Base-by-base conservation (phyloP, 2,797 vertebrate genomes). In the Cryptoprocta ferox region DNA sequence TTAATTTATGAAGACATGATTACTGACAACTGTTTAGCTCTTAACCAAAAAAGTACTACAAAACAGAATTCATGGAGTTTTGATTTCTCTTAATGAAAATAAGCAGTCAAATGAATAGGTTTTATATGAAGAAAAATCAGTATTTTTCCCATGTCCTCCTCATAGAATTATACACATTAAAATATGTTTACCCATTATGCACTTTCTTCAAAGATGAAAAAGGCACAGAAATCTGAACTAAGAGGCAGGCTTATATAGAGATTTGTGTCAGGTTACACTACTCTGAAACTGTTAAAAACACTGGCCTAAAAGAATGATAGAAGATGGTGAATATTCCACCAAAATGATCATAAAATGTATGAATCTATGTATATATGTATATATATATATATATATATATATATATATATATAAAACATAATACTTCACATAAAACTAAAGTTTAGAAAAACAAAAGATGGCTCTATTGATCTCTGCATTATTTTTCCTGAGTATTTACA, bases 11-110 rank as follows among this genome's bases (percentile, higher is more conserved):
- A 88, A 81, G 6, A 50, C 24, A 68, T 71, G 63, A 48, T 66
- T 80, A 68, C n/a, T 53, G 84, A 28, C 65, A 80, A 26, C 18
- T 66, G 21, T 76, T 95, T 53, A 85, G 35, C 81, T 76, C 48
- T 93, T 85, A 94, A 88, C 48, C n/a, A 87, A 61, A 90, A 81
- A 71, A 21, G 16, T 26, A 42, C 28, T 61, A 12, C 39, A 48
- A 81, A 86, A 78, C 11, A 86, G 50, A 56, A 71, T 78, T 4
- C 35, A 63, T 59, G 37, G 39, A 81, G 42, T 39, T 94, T 81
- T 85, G 12, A 24, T 86, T 89, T 95, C 66, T 89, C 42, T 78
- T 76, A 79, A 93, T 66, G 68, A 85, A 84, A 94, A 59, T 79
- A 59, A 82, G 42, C 1, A 50, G 48, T 89, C 35, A 96, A 81